Evolutionary conservation across 2,888 invertebrate genomes (phyloP), one percentile per base, ranked within the genome.

Genomic region (Apomyelois bistriatella): DNA sequence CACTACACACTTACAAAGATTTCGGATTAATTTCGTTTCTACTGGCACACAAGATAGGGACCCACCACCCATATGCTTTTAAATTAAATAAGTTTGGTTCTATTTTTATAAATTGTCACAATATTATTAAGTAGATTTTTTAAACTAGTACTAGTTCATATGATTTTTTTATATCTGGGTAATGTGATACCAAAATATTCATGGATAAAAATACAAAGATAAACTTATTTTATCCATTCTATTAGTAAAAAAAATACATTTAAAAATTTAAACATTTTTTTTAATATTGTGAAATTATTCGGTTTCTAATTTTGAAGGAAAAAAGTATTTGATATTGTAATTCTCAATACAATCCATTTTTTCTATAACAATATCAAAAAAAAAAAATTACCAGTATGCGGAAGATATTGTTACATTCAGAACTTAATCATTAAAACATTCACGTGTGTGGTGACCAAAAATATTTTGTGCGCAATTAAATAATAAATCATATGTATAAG

Each of bases 371-470:
- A n/a, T n/a, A n/a, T n/a, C n/a, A n/a, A n/a, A n/a, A n/a, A n/a
- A n/a, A n/a, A n/a, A n/a, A n/a, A n/a, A n/a, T n/a, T n/a, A n/a
- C 13, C 46, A 46, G 46, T 46, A 13, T 30, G 43, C 46, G 8
- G 32, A 9, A 6, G 9, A 28, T 32, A 46, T 13, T 46, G 17
- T 16, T 32, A 35, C 30, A 16, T 32, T n/a, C 4, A 9, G 8
- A 46, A 30, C 16, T 30, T 32, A 32, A 32, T 83, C 83, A 82
- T 87, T 84, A 83, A 79, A 79, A 77, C 63, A 70, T 76, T 82
- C 79, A 82, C 76, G 66, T 72, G 74, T 79, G 80, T 79, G 79
- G 79, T 81, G 84, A 84, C 85, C 80, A 82, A 80, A 79, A 76
- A 73, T 76, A 76, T 78, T 85, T 82, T 80, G 70, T 81, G 80